These are phyloP conservation scores for Coecobrya sp. DNA, from an alignment of 2,888 invertebrate species.

Conservation along the genomic window DNA sequence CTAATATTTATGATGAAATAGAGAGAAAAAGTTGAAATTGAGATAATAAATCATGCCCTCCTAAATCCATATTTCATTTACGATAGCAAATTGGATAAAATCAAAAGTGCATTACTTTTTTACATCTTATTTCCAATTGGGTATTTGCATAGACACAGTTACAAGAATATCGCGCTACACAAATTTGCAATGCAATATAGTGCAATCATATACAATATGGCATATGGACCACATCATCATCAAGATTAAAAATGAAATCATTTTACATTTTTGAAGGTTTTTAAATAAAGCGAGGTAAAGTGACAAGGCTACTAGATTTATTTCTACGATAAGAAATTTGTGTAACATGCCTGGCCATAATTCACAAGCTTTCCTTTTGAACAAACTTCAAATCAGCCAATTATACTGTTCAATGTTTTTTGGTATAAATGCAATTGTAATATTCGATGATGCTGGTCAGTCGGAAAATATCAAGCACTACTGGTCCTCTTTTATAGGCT, in stretches of 20 bases:
- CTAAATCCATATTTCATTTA: conserved; percentile 11
- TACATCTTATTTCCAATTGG: background rate
- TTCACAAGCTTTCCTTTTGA: conserved; percentile 71
- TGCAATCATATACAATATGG: background rate
- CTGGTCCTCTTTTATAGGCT: conserved; percentile 12
- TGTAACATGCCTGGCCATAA: conserved; percentile 45
- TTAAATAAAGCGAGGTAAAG: conserved; percentile 49
- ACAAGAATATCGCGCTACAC: too few relatives aligned
- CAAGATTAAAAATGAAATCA: conserved; percentile 49
- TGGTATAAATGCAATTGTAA: conserved; percentile 8
- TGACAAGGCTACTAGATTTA: conserved; percentile 78
- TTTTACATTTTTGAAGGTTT: conserved; percentile 61
- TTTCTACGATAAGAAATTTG: conserved; percentile 55
- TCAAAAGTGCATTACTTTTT: conserved; percentile 12
- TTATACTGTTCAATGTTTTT: conserved; percentile 42
- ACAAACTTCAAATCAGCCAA: conserved; percentile 40
- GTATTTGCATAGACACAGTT: conserved; percentile 44
- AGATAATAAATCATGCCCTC: conserved; percentile 59
- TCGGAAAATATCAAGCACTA: background rate
- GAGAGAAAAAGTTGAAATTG: conserved; percentile 49
- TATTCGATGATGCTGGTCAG: conserved; percentile 36
- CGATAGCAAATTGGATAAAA: conserved; percentile 34
- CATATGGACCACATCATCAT: conserved; percentile 11
- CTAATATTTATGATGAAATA: conserved; percentile 50
- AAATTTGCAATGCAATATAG: conserved; percentile 12